These are phyloP conservation scores for Caenorhabditis becei DNA, from an alignment of 2,888 invertebrate species.

Conservation along the genomic window DNA sequence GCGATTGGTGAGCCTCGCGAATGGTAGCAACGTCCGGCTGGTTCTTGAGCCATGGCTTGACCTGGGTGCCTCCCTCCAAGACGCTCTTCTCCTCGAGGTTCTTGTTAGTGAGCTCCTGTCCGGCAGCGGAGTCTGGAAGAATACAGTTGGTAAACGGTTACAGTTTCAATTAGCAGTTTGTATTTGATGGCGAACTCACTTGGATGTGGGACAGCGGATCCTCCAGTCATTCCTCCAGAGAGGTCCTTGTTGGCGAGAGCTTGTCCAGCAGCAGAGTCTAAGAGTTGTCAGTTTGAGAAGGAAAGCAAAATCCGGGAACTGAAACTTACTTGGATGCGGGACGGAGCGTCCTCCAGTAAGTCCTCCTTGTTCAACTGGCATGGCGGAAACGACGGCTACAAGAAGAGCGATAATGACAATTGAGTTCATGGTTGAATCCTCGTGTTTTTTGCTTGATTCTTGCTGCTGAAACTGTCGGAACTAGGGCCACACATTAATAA, in stretches of 20 bases:
- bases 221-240: conserved; percentile 29
- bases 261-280: conserved; percentile 63
- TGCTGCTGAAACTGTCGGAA: conserved; percentile 53
- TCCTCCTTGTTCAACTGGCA: conserved; percentile 58
- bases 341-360: conserved; percentile 54
- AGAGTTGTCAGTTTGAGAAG: no score
- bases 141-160: neutral
- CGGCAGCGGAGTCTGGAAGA: conserved; percentile 57
- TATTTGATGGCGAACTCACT: no score
- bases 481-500: conserved; percentile 10
- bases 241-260: conserved; percentile 47
- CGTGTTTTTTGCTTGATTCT: neutral
- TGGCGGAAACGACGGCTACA: conserved; percentile 45
- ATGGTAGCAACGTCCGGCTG: conserved; percentile 58
- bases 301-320: neutral
- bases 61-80: conserved; percentile 64
- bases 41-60: conserved; percentile 67
- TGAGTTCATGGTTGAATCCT: conserved; percentile 33
- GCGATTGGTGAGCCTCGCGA: conserved; percentile 28
- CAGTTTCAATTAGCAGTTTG: no score
- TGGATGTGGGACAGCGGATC: conserved; percentile 44
- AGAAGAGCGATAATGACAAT: conserved; percentile 47
- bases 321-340: conserved; percentile 58
- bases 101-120: conserved; percentile 53
- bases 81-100: conserved; percentile 58